Evolutionary conservation across 2,888 invertebrate species (phyloP), one percentile per base, ranked within the genome.

Genomic region (Phyllotreta cruciferae): DNA sequence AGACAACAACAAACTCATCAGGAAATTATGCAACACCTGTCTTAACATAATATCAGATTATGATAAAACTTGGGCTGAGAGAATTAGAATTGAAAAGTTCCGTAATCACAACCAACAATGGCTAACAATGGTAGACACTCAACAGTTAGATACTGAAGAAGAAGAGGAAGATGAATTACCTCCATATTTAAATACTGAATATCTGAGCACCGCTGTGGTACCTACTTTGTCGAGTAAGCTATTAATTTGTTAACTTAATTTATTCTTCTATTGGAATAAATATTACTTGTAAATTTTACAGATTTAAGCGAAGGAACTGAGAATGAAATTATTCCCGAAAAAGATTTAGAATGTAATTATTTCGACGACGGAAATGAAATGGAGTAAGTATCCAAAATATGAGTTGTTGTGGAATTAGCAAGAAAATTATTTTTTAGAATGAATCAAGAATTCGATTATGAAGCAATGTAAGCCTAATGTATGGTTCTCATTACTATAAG

Each of bases 91-190:
- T 76, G 98, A 98, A 82, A 92, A 97, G 73, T 99, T 98, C 82
- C 88, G 96, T n/a, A 95, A 95, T 82, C 97, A 98, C 82, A 99
- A 99, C 81, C 93, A 94, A 0, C 97, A 98, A 79, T 99, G 98
- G 98, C 83, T 99, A 70, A 94, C 96, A 75, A 97, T 98, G 91
- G 94, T 98, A 41, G 95, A 96, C 81, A 84, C 85, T 64, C 87
- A 87, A 66, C 84, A 85, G 65, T 73, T 81, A 44, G 79, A 79
- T 39, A 78, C 77, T 1, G 80, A 80, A 52, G 67, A 85, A 49
- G 86, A 84, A 49, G 89, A 88, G 70, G 85, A 82, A 49, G 90
- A 89, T 71, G 86, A 87, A 68, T 80, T 91, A 71, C 90, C 91
- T 63, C 89, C 90, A 0, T 91, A 90, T 81, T 85, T 91, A 70